A percentile compares a stretch with the other conserved stretches of the same genome.
phyloP scores from a whole-genome alignment of 2,888 invertebrate species.

The Ellobium chinense region DNA sequence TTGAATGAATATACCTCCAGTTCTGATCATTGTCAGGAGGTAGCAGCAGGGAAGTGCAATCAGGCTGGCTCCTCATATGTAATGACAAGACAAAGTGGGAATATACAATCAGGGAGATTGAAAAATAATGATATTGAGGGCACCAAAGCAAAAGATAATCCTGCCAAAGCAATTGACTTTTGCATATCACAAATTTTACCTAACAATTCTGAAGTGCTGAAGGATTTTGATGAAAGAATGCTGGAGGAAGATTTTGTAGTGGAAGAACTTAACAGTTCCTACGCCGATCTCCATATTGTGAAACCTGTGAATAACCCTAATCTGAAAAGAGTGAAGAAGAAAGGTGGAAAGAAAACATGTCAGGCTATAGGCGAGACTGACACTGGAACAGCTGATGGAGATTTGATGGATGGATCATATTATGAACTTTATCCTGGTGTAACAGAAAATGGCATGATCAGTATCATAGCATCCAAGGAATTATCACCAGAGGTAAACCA shows the following conservation, averaged over 20 bases:
- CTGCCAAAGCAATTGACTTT: too few relatives aligned
- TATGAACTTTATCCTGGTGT: too few relatives aligned
- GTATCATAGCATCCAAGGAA: background rate
- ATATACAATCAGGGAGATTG: too few relatives aligned
- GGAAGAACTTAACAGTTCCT: background rate
- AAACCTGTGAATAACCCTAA: background rate
- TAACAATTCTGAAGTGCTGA: slow-evolving; percentile 66
- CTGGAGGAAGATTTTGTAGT: slow-evolving; percentile 26
- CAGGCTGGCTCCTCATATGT: too few relatives aligned
- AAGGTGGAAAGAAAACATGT: too few relatives aligned
- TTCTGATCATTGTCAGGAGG: too few relatives aligned
- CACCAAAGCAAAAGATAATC: too few relatives aligned
- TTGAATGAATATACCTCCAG: too few relatives aligned
- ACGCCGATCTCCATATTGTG: background rate
- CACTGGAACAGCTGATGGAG: background rate
- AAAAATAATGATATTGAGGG: too few relatives aligned
- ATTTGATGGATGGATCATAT: background rate
- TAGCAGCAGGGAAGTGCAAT: too few relatives aligned
- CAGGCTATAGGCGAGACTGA: background rate
- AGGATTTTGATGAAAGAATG: slow-evolving; percentile 52
- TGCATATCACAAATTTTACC: slow-evolving; percentile 61
- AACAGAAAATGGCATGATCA: background rate
- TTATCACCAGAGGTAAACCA: background rate
- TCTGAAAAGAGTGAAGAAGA: background rate
- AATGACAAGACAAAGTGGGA: too few relatives aligned